Percentiles rank a stretch among this genome's conserved stretches.
phyloP scores from a whole-genome alignment of 92 coral and sea anemone genomes.

The Phenganax marumi region DNA sequence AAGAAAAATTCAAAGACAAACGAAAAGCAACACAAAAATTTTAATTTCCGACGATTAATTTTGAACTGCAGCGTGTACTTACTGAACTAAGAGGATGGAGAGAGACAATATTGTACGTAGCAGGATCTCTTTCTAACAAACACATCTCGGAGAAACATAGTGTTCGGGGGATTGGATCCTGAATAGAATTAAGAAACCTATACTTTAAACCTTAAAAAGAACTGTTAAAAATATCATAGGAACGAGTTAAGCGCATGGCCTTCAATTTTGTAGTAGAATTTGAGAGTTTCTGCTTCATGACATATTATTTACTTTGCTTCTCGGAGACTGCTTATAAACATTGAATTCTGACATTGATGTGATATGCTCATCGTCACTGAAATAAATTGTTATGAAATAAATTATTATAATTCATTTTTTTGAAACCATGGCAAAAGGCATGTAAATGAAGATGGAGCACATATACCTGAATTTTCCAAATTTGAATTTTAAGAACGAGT shows the following conservation, averaged over 20 bases:
- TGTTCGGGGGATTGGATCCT: slow-evolving; percentile 91
- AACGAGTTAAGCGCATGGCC: neutral
- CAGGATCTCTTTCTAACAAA: slow-evolving; percentile 93
- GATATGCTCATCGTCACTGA: slow-evolving; percentile 88
- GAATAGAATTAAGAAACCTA: neutral
- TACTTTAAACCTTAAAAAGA: neutral
- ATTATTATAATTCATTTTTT: neutral
- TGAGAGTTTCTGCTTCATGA: neutral
- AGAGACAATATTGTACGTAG: slow-evolving; percentile 86
- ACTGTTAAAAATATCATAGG: neutral
- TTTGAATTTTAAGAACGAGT: slow-evolving; percentile 83
- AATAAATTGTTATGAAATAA: slow-evolving; percentile 10
- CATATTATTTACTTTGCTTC: slow-evolving; percentile 73
- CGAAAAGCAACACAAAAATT: neutral
- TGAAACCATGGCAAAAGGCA: neutral
- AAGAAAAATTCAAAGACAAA: neutral
- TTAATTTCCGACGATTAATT: no score
- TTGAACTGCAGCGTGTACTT: slow-evolving; percentile 36
- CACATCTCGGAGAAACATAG: slow-evolving; percentile 93
- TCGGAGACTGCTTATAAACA: slow-evolving; percentile 77
- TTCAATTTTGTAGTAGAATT: neutral
- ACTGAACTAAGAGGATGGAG: slow-evolving; percentile 87
- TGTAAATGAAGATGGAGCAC: neutral
- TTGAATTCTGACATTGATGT: slow-evolving; percentile 96
- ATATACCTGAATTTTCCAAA: slow-evolving; percentile 92